phyloP scores from a whole-genome alignment of 1,140 invertebrate species.

The Mizuhopecten yessoensis region DNA sequence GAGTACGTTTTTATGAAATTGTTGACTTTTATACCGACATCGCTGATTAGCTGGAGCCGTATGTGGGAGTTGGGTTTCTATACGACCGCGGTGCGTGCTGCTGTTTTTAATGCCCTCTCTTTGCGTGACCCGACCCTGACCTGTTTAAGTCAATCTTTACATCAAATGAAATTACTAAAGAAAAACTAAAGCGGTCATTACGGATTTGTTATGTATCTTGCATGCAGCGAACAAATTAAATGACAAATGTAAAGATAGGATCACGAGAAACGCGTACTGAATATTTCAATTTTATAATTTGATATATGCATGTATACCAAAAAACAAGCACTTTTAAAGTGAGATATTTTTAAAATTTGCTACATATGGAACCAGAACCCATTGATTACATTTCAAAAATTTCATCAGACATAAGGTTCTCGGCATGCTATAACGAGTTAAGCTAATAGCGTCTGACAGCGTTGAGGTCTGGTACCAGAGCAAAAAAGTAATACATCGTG shows the following conservation, averaged over 20 bases:
- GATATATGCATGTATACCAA: too few relatives aligned
- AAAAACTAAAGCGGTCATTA: not conserved
- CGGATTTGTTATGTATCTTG: not conserved
- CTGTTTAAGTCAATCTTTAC: not conserved
- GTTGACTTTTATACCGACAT: not conserved
- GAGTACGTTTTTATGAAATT: not conserved
- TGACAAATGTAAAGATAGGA: not conserved
- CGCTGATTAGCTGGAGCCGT: not conserved
- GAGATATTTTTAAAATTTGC: not conserved
- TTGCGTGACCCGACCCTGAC: not conserved
- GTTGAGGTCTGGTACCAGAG: not conserved
- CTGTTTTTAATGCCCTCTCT: not conserved
- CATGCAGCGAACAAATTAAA: not conserved
- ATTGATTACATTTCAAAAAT: not conserved
- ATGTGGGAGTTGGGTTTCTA: not conserved
- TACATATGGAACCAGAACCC: not conserved
- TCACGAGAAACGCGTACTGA: not conserved
- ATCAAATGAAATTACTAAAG: conserved; percentile 9
- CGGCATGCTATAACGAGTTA: not conserved
- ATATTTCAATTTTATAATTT: not conserved
- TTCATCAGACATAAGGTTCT: not conserved
- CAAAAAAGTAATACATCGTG: not conserved
- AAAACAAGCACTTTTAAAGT: not conserved
- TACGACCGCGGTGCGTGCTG: not conserved
- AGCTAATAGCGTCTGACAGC: not conserved